Evolutionary conservation across 2,797 vertebrate genomes (phyloP).

Genomic region (Rhinophrynus dorsalis): DNA sequence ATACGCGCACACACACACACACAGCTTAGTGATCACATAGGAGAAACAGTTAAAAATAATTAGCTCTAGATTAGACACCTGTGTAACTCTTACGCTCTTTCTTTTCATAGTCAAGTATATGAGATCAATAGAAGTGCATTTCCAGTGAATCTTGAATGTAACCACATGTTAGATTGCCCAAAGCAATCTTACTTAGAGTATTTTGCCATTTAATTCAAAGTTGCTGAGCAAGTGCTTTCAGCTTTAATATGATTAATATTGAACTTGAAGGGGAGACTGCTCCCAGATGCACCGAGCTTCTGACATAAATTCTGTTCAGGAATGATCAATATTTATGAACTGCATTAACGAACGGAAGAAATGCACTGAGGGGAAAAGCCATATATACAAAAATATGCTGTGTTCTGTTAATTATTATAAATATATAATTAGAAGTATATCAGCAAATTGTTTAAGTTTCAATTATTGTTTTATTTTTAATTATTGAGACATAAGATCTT

Average conservation of each 20-base stretch:
- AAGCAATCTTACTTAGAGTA: constrained; percentile 48
- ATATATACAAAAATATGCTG: constrained; percentile 21
- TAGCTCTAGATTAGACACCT: neutral
- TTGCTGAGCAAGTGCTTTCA: constrained; percentile 46
- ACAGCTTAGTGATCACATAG: too few relatives aligned
- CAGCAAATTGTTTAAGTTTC: constrained; percentile 30
- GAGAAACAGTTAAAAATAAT: neutral
- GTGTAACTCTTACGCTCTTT: neutral
- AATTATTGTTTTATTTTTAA: too few relatives aligned
- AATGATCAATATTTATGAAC: constrained; percentile 51
- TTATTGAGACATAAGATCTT: constrained; percentile 11
- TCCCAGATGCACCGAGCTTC: constrained; percentile 40
- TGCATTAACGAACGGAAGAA: constrained; percentile 44
- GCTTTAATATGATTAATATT: constrained; percentile 51
- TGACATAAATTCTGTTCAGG: constrained; percentile 50
- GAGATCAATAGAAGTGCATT: constrained; percentile 34
- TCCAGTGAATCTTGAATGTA: constrained; percentile 31
- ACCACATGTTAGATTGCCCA: constrained; percentile 26
- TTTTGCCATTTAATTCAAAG: constrained; percentile 44
- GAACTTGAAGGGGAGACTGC: constrained; percentile 46
- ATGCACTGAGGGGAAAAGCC: constrained; percentile 26
- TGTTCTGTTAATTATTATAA: constrained; percentile 36
- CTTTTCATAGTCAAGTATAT: neutral
- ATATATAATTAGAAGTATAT: constrained; percentile 37
- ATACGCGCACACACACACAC: too few relatives aligned